Conservation (phyloP, 2,888 invertebrate species). For the Calameuta idolon region DNA sequence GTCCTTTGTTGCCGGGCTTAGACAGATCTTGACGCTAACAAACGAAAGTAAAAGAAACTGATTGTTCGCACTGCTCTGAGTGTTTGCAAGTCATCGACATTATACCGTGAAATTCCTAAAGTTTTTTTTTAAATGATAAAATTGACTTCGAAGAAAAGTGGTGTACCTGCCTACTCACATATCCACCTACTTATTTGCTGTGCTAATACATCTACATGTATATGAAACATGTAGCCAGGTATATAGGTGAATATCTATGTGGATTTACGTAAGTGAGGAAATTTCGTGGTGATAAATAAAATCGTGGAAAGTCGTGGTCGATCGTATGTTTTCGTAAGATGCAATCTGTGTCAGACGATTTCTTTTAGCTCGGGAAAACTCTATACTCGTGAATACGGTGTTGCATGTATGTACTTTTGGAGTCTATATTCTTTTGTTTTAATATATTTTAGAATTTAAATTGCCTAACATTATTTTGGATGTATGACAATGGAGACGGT, state of each 20-base stretch:
- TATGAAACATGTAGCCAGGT: background rate
- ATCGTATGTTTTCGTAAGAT: background rate
- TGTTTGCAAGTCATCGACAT: background rate
- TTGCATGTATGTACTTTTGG: background rate
- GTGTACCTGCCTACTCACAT: background rate
- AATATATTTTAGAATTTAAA: background rate
- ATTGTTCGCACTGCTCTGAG: background rate
- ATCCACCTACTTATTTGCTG: background rate
- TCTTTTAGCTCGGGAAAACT: background rate
- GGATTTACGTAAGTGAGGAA: background rate
- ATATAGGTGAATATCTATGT: background rate
- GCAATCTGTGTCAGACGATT: background rate
- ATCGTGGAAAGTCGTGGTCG: background rate
- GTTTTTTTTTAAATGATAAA: background rate
- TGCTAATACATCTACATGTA: background rate
- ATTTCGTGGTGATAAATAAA: background rate
- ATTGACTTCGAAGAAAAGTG: background rate
- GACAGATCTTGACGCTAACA: background rate
- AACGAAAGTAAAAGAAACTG: background rate
- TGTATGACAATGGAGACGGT: constrained; percentile 19
- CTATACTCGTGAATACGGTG: background rate
- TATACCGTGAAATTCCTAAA: background rate
- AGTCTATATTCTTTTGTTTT: background rate
- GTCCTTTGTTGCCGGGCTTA: background rate
- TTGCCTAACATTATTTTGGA: background rate